Evolutionary conservation across 2,797 vertebrate genomes (phyloP).

Genomic region (Erethizon dorsatum): DNA sequence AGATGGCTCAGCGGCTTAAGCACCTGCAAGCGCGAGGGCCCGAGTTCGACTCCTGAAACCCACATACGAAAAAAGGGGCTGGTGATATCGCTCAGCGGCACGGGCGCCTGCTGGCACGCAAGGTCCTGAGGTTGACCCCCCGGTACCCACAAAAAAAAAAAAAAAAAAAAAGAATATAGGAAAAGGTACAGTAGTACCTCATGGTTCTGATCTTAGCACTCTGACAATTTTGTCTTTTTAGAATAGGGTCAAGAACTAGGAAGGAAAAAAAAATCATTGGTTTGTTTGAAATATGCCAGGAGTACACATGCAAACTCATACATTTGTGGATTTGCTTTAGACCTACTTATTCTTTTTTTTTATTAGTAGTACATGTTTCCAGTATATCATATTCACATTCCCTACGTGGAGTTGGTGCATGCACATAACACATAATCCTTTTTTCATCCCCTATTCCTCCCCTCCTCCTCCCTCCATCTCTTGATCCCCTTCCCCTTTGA

Average conservation of each 20-base stretch:
- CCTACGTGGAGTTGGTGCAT: neutral
- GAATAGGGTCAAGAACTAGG: neutral
- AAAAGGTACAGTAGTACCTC: neutral
- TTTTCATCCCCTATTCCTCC: neutral
- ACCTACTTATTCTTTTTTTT: neutral
- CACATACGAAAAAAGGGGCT: too few species aligned
- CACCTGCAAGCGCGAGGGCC: too few species aligned
- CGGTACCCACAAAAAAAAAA: too few species aligned
- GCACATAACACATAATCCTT: neutral
- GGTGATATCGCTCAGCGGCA: too few species aligned
- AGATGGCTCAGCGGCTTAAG: too few species aligned
- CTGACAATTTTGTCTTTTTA: neutral
- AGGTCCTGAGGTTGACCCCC: too few species aligned
- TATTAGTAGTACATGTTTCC: neutral
- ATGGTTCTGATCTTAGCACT: neutral
- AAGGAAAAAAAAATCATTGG: neutral
- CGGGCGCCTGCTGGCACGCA: too few species aligned
- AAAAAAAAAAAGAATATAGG: too few species aligned
- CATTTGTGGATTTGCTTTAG: neutral
- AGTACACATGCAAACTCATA: neutral
- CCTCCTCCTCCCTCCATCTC: neutral
- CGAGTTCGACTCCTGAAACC: too few species aligned
- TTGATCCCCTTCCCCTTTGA: neutral
- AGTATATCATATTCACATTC: neutral
- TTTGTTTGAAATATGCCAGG: neutral